phyloP scores from a whole-genome alignment of 2,113 vertebrate genomes.

The Trogon surrucura region DNA sequence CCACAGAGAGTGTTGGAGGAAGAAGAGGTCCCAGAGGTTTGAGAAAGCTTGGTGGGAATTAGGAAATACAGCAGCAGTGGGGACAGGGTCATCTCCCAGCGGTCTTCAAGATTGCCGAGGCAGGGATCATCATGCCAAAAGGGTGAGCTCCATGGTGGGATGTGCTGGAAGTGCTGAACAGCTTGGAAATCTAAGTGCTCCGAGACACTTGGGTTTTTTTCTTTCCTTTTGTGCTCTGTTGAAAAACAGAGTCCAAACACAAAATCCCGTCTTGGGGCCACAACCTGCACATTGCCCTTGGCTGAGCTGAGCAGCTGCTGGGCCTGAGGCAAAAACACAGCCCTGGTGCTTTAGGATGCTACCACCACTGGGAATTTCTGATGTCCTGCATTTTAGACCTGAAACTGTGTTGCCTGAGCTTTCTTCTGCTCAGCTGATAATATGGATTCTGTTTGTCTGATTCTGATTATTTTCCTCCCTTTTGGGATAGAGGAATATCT shows the following conservation, averaged over 20 bases:
- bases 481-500: background rate
- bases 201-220: background rate
- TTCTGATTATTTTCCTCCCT: background rate
- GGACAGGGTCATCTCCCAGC: background rate
- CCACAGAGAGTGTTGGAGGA: background rate
- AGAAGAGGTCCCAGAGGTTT: background rate
- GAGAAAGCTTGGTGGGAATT: background rate
- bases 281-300: background rate
- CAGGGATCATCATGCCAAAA: rapidly evolving
- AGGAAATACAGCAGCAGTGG: background rate
- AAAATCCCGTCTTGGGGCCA: background rate
- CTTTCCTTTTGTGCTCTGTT: background rate
- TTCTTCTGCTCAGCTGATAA: background rate
- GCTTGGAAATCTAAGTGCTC: background rate
- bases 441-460: background rate
- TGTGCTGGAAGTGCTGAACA: background rate
- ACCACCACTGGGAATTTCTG: background rate
- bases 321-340: background rate
- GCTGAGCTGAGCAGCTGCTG: background rate
- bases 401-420: background rate
- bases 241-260: background rate
- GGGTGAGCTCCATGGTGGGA: background rate
- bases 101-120: background rate
- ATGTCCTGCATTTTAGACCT: background rate
- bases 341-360: background rate